Percentiles rank a stretch among this genome's conserved stretches.
These are phyloP conservation scores for Drosophila yooni DNA, from an alignment of 2,888 invertebrate species.

Conservation along the genomic window DNA sequence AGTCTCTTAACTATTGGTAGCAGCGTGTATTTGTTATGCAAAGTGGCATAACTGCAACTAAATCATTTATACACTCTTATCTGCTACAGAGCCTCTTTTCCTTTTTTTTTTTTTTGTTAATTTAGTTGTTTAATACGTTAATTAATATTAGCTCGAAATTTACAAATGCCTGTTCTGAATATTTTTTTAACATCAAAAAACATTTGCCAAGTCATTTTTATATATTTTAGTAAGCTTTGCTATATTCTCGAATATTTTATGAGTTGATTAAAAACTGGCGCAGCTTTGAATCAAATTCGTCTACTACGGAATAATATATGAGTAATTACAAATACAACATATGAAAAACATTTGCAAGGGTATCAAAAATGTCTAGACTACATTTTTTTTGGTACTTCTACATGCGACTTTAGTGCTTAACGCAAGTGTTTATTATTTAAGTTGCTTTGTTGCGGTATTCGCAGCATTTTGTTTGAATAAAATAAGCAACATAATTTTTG, in stretches of 20 bases:
- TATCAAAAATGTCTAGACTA: not conserved
- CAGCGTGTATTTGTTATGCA: too few species aligned
- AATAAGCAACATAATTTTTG: slow-evolving; percentile 53
- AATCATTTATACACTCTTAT: not conserved
- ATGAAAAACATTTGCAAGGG: not conserved
- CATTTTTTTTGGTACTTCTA: slow-evolving; percentile 33
- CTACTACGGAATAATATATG: not conserved
- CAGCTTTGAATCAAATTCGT: not conserved
- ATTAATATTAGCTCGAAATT: not conserved
- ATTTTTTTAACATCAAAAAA: not conserved
- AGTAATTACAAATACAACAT: not conserved
- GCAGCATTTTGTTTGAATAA: slow-evolving; percentile 38
- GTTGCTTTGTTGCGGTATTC: slow-evolving; percentile 30
- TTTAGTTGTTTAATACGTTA: not conserved
- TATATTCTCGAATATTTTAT: not conserved
- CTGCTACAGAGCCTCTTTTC: not conserved
- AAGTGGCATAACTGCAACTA: not conserved
- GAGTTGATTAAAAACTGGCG: not conserved
- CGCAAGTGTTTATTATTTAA: slow-evolving; percentile 14
- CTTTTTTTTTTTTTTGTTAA: too few species aligned
- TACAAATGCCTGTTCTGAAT: not conserved
- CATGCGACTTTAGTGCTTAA: slow-evolving; percentile 17
- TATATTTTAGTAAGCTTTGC: not conserved
- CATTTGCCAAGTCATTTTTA: not conserved
- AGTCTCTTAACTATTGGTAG: not conserved